These are phyloP conservation scores for Trematocara zebra DNA, from an alignment of 2,113 vertebrate species.

Conservation along the genomic window DNA sequence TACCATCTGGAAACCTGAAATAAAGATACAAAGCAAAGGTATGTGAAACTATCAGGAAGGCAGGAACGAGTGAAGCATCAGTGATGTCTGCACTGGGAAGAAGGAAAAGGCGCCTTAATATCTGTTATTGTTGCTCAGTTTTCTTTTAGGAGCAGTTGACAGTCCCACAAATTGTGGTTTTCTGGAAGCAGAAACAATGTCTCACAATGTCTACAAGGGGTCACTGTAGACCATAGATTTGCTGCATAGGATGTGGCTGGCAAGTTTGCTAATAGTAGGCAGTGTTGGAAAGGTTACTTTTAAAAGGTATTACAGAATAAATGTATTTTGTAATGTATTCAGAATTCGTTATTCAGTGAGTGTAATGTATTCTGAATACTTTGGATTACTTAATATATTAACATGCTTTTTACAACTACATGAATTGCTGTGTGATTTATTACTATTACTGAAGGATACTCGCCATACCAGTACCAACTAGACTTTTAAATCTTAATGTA, in stretches of 20 bases:
- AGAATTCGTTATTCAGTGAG: rapidly evolving
- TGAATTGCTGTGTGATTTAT: background rate
- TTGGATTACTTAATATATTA: background rate
- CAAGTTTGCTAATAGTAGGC: rapidly evolving
- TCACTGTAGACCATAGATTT: background rate
- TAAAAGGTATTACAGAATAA: background rate
- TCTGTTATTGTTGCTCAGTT: background rate
- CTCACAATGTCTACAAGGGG: background rate
- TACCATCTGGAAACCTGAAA: background rate
- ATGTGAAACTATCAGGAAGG: background rate
- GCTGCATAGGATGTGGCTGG: background rate
- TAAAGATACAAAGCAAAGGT: background rate
- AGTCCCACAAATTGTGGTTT: background rate
- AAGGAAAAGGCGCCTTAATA: background rate
- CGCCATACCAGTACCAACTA: background rate
- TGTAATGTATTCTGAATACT: background rate
- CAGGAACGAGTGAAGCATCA: background rate
- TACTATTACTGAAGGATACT: background rate
- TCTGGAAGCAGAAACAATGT: background rate
- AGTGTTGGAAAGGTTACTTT: background rate
- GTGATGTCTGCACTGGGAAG: background rate
- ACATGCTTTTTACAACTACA: background rate
- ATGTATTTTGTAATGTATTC: background rate
- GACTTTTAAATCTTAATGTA: background rate
- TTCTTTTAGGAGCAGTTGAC: background rate